Percentiles rank a stretch among this genome's conserved stretches.
Conservation (phyloP, 2,113 vertebrate genomes). For the Campylomormyrus tamandua region DNA sequence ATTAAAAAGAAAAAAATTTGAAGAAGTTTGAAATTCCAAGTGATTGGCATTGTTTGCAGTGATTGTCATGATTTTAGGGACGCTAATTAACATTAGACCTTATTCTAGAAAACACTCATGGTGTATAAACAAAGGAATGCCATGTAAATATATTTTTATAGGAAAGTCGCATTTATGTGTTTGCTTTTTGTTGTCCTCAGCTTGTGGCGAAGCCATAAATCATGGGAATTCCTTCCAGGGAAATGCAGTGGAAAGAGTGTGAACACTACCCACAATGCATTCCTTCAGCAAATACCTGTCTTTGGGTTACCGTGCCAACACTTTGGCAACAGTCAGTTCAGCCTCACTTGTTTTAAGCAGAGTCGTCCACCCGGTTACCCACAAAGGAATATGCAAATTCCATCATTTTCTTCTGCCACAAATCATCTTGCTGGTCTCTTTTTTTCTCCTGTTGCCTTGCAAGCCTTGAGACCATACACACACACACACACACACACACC, state of each 20-base stretch:
- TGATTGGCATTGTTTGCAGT: slow-evolving; percentile 40
- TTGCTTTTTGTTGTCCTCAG: slow-evolving; percentile 33
- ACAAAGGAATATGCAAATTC: slow-evolving; percentile 48
- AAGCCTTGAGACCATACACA: slow-evolving; percentile 25
- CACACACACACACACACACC: slow-evolving; percentile 19
- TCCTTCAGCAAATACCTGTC: slow-evolving; percentile 21
- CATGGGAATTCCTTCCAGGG: slow-evolving; percentile 35
- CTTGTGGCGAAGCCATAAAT: slow-evolving; percentile 37
- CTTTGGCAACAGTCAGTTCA: slow-evolving; percentile 23
- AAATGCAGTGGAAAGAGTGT: slow-evolving; percentile 24
- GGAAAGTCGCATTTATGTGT: slow-evolving; percentile 34
- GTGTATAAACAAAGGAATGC: slow-evolving; percentile 36
- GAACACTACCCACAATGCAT: not conserved
- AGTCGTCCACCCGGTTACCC: slow-evolving; percentile 26
- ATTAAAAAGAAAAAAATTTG: slow-evolving; percentile 39
- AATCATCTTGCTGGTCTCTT: slow-evolving; percentile 22
- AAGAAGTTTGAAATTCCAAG: slow-evolving; percentile 23
- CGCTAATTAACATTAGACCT: slow-evolving; percentile 40
- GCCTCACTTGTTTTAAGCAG: slow-evolving; percentile 29
- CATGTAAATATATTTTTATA: slow-evolving; percentile 45
- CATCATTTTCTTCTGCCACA: slow-evolving; percentile 22
- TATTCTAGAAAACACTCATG: slow-evolving; percentile 41
- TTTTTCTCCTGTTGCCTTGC: slow-evolving; percentile 19
- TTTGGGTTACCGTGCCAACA: slow-evolving; percentile 15
- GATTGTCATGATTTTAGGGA: slow-evolving; percentile 33